A percentile compares a stretch with the other conserved stretches of the same genome.
Evolutionary conservation across 2,797 vertebrate genomes (phyloP).

Genomic region (Malacoctenus gilli): DNA sequence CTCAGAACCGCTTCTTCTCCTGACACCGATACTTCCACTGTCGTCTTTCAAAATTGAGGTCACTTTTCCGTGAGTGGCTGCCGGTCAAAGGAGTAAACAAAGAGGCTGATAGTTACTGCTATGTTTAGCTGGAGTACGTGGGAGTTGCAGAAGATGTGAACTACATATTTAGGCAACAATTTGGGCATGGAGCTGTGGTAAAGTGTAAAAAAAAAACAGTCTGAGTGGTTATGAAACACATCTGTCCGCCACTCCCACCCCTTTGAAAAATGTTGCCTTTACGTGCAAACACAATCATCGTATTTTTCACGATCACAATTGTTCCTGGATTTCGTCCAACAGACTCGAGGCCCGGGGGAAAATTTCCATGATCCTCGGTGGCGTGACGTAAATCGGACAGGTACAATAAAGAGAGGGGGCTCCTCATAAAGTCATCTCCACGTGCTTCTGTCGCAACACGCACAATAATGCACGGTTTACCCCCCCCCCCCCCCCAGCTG

Average conservation of each 20-base stretch:
- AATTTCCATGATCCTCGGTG: slow-evolving; percentile 34
- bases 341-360: background rate
- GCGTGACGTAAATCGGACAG: slow-evolving; percentile 12
- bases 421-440: background rate
- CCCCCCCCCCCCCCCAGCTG: background rate
- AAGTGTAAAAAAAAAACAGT: background rate
- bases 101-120: background rate
- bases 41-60: slow-evolving; percentile 9
- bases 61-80: slow-evolving; percentile 4
- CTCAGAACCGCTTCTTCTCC: background rate
- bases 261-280: slow-evolving; percentile 22
- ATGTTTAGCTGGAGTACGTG: background rate
- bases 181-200: background rate
- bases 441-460: background rate
- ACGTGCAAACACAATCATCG: background rate
- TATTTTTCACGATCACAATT: background rate
- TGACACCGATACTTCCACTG: slow-evolving; percentile 19
- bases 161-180: background rate
- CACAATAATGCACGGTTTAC: background rate
- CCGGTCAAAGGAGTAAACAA: slow-evolving; percentile 22
- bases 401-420: slow-evolving; percentile 3
- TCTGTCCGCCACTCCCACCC: background rate
- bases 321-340: background rate
- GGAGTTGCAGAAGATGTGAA: background rate
- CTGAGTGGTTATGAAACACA: background rate